These are phyloP conservation scores for Piaya cayana DNA, from an alignment of 2,113 vertebrate species.

Conservation along the genomic window DNA sequence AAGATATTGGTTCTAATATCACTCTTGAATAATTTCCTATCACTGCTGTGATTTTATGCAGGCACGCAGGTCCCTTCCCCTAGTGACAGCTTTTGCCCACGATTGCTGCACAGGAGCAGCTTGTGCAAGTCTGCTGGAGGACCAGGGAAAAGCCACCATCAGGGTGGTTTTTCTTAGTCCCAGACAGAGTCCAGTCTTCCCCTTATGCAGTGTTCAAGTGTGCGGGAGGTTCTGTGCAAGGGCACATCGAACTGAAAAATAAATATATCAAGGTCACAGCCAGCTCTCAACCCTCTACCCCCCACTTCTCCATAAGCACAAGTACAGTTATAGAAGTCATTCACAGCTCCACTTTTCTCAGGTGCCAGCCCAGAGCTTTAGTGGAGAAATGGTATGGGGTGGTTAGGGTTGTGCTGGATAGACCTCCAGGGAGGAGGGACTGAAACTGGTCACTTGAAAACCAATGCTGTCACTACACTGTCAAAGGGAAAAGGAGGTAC, in stretches of 20 bases:
- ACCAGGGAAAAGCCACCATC: neutral
- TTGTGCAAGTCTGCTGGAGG: neutral
- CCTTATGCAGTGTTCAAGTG: neutral
- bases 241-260: neutral
- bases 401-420: neutral
- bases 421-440: neutral
- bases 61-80: neutral
- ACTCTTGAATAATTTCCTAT: neutral
- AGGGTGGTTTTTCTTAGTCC: neutral
- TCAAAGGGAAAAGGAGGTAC: neutral
- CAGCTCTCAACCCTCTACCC: neutral
- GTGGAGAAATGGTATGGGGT: neutral
- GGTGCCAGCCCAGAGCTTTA: neutral
- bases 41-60: neutral
- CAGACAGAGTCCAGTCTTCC: neutral
- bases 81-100: neutral
- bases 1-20: neutral
- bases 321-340: neutral
- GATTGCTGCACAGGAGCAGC: neutral
- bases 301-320: neutral
- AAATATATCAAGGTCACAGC: neutral
- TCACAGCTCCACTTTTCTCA: neutral
- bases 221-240: neutral
- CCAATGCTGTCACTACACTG: neutral
- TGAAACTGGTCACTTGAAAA: neutral